A percentile compares a stretch with the other conserved stretches of the same genome.
Conservation (phyloP, 2,888 invertebrate species). For the Nebria salina region DNA sequence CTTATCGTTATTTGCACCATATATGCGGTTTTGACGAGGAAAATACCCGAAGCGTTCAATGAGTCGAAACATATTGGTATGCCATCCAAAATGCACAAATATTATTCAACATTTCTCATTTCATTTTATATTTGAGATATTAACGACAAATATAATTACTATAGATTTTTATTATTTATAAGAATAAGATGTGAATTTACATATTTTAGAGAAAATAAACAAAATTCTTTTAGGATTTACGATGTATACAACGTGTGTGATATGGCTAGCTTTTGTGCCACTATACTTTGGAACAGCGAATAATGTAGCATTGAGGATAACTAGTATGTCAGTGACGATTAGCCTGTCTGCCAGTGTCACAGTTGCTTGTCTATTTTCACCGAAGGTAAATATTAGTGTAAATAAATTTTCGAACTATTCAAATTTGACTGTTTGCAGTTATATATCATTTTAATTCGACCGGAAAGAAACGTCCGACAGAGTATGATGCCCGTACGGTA, state of each 20-base stretch:
- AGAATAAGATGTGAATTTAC: too few species aligned
- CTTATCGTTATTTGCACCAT: slow-evolving; percentile 93
- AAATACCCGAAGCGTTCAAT: slow-evolving; percentile 98
- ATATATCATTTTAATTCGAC: slow-evolving; percentile 88
- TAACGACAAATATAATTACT: neutral
- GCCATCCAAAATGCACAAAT: slow-evolving; percentile 50
- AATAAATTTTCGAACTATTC: slow-evolving; percentile 7
- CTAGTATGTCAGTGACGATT: slow-evolving; percentile 95
- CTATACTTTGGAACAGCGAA: slow-evolving; percentile 96
- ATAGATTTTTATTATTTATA: too few species aligned
- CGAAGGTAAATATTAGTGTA: slow-evolving; percentile 73
- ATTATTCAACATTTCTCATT: too few species aligned
- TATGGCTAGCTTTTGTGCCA: slow-evolving; percentile 98
- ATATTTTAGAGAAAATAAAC: neutral
- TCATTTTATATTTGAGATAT: slow-evolving; percentile 18
- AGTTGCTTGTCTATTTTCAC: slow-evolving; percentile 91
- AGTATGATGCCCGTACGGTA: slow-evolving; percentile 82
- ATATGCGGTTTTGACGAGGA: slow-evolving; percentile 94
- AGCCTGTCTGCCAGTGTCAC: slow-evolving; percentile 94
- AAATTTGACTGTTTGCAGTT: slow-evolving; percentile 65
- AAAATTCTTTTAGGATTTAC: slow-evolving; percentile 78
- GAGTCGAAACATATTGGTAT: slow-evolving; percentile 96
- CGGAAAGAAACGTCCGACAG: slow-evolving; percentile 89
- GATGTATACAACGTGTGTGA: slow-evolving; percentile 98
- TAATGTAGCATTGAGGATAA: slow-evolving; percentile 90